Base-by-base conservation (phyloP, 2,888 invertebrate species). In the Andrena camellia region DNA sequence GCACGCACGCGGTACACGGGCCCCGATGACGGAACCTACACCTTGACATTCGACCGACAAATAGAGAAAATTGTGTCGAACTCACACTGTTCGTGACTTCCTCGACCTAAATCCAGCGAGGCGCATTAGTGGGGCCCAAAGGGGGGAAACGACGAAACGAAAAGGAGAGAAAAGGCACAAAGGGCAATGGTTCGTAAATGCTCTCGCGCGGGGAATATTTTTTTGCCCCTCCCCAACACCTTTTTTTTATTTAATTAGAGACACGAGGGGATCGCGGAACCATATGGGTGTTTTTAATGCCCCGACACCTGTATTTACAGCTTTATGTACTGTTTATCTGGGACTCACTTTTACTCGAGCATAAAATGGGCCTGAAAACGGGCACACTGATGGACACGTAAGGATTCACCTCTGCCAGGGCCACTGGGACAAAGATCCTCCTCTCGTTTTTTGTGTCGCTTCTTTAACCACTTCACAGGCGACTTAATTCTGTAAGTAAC, bases 11-110 rank as follows among this genome's bases (percentile, higher is more conserved):
- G 66, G 62, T 63, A 60, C 50, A 54, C 70, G 66, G 64, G 59
- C 50, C 62, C 31, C 71, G 29, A 62, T 63, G 70, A 26, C 74
- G 78, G 64, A 80, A 77, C 83, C 79, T 87, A 84, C 84, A 86
- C 87, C 89, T 88, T 89, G 88, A 90, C 87, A 88, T 86, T 89
- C 89, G 88, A 86, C 82, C 78, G 83, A 75, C 83, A 76, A 80
- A 74, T 70, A 72, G 79, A 86, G 87, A 80, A 86, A 90, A 90
- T 86, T 84, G 86, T 86, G 88, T 87, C 87, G 81, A 88, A 88
- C 86, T 84, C 78, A 78, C 71, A 64, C 83, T 76, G 59, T 69
- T 85, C 83, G 85, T 87, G 83, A 87, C 86, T 88, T 88, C 81
- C 81, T 84, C 77, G 87, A 87, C 86, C 84, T 79, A 81, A 88